These are phyloP conservation scores for Sander vitreus DNA, from an alignment of 2,113 vertebrate species.

Conservation along the genomic window DNA sequence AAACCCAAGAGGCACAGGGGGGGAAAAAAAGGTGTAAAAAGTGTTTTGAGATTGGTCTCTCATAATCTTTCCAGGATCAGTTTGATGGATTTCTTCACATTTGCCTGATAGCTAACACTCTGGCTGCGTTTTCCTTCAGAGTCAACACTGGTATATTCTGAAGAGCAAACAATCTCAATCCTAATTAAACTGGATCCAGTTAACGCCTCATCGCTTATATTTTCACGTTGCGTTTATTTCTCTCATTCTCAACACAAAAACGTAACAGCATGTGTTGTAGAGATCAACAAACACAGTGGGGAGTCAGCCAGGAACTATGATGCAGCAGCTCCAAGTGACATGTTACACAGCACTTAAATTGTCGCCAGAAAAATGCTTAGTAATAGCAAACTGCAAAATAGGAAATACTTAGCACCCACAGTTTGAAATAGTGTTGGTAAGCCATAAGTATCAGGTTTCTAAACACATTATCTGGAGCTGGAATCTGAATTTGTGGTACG, in stretches of 20 bases:
- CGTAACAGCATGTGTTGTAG: neutral
- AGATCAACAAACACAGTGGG: neutral
- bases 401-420: neutral
- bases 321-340: neutral
- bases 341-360: neutral
- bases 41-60: neutral
- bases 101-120: neutral
- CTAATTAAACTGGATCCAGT: neutral
- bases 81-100: no score
- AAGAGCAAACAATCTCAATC: neutral
- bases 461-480: neutral
- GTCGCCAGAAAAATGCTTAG: neutral
- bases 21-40: neutral
- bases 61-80: no score
- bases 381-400: conserved; percentile 9
- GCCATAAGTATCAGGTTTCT: neutral
- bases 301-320: conserved; percentile 30
- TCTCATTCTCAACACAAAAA: neutral
- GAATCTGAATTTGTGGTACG: neutral
- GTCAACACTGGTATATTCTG: neutral
- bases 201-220: neutral
- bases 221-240: neutral
- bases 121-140: neutral
- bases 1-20: neutral
- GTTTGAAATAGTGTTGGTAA: neutral